Conservation (phyloP, 1,140 invertebrate species). For the Drosophila tani region DNA sequence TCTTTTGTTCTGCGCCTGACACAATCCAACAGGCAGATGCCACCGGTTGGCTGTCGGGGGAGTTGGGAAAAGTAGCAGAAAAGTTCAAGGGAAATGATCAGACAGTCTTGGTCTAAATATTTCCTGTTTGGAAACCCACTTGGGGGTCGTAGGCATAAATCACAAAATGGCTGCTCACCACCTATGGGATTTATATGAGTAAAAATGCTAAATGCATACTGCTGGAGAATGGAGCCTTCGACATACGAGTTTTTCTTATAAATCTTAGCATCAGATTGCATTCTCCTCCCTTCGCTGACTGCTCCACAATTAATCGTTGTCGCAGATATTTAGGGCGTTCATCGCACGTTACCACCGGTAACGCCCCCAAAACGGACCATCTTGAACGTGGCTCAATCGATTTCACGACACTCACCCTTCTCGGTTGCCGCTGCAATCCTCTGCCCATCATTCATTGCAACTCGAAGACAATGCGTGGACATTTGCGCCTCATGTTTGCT, state of each 20-base stretch:
- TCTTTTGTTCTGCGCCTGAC: slow-evolving; percentile 52
- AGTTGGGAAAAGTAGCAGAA: slow-evolving; percentile 36
- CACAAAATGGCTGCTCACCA: neutral
- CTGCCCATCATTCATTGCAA: slow-evolving; percentile 58
- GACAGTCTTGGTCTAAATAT: slow-evolving; percentile 47
- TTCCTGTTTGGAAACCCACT: slow-evolving; percentile 30
- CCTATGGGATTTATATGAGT: too few relatives aligned
- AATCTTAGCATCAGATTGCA: neutral
- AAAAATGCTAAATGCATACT: too few relatives aligned
- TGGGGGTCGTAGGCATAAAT: slow-evolving; percentile 31
- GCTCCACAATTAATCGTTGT: slow-evolving; percentile 62
- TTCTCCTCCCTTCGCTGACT: neutral
- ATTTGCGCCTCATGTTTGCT: slow-evolving; percentile 60
- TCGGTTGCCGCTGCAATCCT: slow-evolving; percentile 29
- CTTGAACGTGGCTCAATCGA: slow-evolving; percentile 58
- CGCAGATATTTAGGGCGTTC: slow-evolving; percentile 52
- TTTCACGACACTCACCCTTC: slow-evolving; percentile 48
- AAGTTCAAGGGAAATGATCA: slow-evolving; percentile 43
- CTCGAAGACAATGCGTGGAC: slow-evolving; percentile 70
- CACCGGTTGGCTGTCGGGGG: slow-evolving; percentile 25
- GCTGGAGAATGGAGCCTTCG: too few relatives aligned
- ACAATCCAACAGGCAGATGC: slow-evolving; percentile 48
- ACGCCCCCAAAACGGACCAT: slow-evolving; percentile 31
- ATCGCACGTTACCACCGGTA: slow-evolving; percentile 63
- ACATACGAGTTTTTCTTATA: neutral